These are phyloP conservation scores for Gymnocephalus cernua DNA, from an alignment of 2,113 vertebrate species.

Conservation along the genomic window DNA sequence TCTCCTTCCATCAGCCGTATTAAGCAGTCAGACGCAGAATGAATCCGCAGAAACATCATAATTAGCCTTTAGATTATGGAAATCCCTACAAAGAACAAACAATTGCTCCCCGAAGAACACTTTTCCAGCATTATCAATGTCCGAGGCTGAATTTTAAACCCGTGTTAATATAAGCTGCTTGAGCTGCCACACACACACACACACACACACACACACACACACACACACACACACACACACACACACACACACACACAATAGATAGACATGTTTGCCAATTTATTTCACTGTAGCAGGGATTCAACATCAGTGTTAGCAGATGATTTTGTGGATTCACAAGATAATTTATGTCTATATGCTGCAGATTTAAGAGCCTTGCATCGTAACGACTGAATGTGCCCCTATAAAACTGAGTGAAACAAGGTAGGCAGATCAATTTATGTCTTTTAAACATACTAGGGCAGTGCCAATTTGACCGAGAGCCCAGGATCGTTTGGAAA, in stretches of 20 bases:
- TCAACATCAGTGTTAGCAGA: background rate
- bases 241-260: conserved; percentile 8
- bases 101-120: conserved; percentile 26
- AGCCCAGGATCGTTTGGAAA: too few relatives aligned
- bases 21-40: conserved; percentile 40
- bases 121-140: conserved; percentile 14
- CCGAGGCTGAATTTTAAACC: conserved; percentile 26
- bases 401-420: too few relatives aligned
- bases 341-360: background rate
- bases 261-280: too few relatives aligned
- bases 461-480: too few relatives aligned
- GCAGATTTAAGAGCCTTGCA: background rate
- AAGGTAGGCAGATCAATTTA: too few relatives aligned
- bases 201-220: conserved; percentile 18
- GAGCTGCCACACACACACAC: conserved; percentile 13
- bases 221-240: conserved; percentile 15
- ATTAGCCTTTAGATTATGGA: conserved; percentile 70
- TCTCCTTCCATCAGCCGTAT: conserved; percentile 14
- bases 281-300: background rate
- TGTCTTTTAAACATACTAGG: too few relatives aligned
- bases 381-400: background rate
- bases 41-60: conserved; percentile 59
- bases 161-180: conserved; percentile 36
- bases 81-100: conserved; percentile 58
- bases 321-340: background rate